These are phyloP conservation scores for Spisula solida DNA, from an alignment of 2,888 invertebrate species.

Conservation along the genomic window DNA sequence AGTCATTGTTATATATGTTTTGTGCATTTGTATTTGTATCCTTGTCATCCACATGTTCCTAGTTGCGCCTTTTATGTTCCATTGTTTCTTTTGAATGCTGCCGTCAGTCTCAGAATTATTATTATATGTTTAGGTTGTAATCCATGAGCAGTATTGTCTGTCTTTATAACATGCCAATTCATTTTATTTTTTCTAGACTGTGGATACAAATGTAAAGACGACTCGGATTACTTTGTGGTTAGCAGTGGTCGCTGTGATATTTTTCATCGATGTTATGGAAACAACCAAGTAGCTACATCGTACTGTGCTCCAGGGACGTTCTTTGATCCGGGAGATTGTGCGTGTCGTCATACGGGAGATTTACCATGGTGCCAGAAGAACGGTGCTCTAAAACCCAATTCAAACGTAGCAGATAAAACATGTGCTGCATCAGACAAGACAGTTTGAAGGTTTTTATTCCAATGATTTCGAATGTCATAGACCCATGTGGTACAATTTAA, in stretches of 20 bases:
- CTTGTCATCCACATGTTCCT: no score
- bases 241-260: constrained; percentile 63
- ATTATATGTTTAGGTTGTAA: no score
- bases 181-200: constrained; percentile 51
- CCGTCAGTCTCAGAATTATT: no score
- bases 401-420: not conserved
- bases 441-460: not conserved
- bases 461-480: no score
- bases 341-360: constrained; percentile 53
- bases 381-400: constrained; percentile 50
- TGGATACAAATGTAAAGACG: constrained; percentile 52
- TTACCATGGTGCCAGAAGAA: constrained; percentile 58
- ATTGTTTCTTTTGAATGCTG: no score
- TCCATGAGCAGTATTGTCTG: no score
- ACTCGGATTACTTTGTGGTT: constrained; percentile 57
- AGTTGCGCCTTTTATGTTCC: no score
- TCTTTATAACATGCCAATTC: not conserved
- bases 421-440: not conserved
- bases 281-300: constrained; percentile 41
- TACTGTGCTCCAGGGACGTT: constrained; percentile 68
- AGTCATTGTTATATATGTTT: no score
- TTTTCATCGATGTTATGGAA: constrained; percentile 58
- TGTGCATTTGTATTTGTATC: no score
- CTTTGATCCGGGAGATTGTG: constrained; percentile 59
- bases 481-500: no score